phyloP scores from a whole-genome alignment of 1,140 invertebrate genomes.

The Caerostris extrusa region DNA sequence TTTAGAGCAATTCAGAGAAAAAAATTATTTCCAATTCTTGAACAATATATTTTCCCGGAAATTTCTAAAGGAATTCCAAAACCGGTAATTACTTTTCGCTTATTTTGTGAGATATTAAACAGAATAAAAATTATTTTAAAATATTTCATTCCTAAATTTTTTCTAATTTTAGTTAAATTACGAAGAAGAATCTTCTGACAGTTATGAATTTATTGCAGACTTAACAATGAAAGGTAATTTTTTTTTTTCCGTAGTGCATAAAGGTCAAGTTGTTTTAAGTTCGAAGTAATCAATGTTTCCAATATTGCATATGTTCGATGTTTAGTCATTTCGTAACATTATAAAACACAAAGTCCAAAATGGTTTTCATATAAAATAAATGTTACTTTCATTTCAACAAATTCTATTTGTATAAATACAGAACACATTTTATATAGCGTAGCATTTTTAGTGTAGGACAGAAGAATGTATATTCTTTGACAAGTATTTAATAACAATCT shows the following conservation, averaged over 20 bases:
- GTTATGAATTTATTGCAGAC: slow-evolving; percentile 8
- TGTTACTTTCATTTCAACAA: no score
- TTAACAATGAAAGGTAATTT: slow-evolving; percentile 68
- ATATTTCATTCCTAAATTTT: neutral
- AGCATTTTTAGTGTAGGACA: no score
- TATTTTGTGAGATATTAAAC: neutral
- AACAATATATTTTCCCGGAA: slow-evolving; percentile 86
- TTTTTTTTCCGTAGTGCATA: neutral
- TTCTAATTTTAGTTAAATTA: slow-evolving; percentile 38
- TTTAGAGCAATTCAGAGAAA: slow-evolving; percentile 86
- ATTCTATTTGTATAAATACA: no score
- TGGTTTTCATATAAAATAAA: neutral
- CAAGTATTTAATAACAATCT: no score
- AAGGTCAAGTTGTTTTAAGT: no score
- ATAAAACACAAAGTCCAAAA: neutral
- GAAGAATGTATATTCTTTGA: no score
- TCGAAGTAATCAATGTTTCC: neutral
- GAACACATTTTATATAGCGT: no score
- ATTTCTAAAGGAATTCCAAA: slow-evolving; percentile 83
- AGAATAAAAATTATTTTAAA: neutral
- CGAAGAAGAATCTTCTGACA: neutral
- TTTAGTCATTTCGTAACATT: neutral
- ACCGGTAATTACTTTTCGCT: slow-evolving; percentile 80
- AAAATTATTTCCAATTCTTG: slow-evolving; percentile 84
- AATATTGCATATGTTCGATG: neutral